phyloP scores from a whole-genome alignment of 2,113 vertebrate genomes.

The rat (Rattus norvegicus) region DNA sequence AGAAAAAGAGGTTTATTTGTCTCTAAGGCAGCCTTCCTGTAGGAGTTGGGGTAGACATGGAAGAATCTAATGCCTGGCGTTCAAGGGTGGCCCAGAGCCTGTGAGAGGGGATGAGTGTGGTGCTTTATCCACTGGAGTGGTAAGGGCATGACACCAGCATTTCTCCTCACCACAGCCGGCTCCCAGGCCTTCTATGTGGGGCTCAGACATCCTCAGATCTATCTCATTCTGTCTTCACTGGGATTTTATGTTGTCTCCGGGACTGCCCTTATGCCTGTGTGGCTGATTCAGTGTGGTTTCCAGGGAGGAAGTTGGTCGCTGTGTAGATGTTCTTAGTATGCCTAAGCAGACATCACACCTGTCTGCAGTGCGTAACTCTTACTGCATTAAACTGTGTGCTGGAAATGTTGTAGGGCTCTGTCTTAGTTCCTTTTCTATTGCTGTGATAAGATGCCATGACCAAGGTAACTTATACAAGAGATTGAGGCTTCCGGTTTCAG shows the following conservation, averaged over 20 bases:
- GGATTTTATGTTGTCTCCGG: accelerated
- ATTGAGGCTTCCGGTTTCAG: neutral
- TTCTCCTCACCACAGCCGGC: neutral
- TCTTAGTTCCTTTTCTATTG: neutral
- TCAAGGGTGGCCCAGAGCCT: neutral
- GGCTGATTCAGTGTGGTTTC: neutral
- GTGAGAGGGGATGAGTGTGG: neutral
- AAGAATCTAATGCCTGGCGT: neutral
- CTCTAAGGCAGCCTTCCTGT: neutral
- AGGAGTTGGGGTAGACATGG: neutral
- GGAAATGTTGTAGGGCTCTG: neutral
- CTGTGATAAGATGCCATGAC: neutral
- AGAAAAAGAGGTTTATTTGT: neutral
- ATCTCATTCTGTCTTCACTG: neutral
- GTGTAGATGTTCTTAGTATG: neutral
- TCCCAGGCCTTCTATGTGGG: neutral
- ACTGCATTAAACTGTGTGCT: neutral
- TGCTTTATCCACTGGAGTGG: neutral
- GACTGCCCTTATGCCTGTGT: neutral
- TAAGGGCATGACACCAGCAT: accelerated
- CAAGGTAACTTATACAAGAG: neutral
- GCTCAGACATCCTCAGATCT: neutral
- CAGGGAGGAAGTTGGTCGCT: neutral
- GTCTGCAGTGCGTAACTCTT: neutral
- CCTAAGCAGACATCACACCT: accelerated